Conservation (phyloP, 2,797 vertebrate species). For the Cyprinodon diabolis region DNA sequence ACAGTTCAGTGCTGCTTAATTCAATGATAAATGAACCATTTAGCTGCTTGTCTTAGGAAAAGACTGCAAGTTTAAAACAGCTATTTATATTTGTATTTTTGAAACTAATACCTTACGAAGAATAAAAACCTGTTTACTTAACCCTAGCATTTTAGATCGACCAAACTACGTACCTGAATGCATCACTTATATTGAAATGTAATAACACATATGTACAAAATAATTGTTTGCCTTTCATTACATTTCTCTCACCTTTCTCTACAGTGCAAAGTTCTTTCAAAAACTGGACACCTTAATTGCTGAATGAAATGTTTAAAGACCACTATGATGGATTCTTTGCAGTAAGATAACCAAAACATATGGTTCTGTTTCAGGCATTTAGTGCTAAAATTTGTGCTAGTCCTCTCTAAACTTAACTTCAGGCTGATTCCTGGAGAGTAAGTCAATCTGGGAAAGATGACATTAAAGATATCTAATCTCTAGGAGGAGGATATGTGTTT, state of each 20-base stretch:
- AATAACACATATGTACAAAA: too few relatives aligned
- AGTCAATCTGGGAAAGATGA: neutral
- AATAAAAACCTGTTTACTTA: neutral
- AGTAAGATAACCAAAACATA: neutral
- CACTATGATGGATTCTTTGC: too few relatives aligned
- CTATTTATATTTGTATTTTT: neutral
- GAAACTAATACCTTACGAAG: neutral
- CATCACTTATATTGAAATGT: too few relatives aligned
- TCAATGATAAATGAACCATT: neutral
- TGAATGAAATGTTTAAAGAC: too few relatives aligned
- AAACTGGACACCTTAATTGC: neutral
- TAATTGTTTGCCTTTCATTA: too few relatives aligned
- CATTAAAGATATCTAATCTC: neutral
- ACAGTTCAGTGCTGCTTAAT: neutral
- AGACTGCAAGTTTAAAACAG: neutral
- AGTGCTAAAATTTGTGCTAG: neutral
- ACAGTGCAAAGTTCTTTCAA: neutral
- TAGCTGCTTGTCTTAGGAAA: neutral
- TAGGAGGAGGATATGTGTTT: neutral
- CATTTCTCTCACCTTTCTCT: neutral
- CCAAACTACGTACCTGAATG: neutral
- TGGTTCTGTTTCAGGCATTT: neutral
- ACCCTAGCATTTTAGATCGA: neutral
- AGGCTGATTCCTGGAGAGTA: conserved; percentile 1
- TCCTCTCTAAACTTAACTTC: neutral